These are phyloP conservation scores for Zeus faber DNA, from an alignment of 2,113 vertebrate species.

Conservation along the genomic window DNA sequence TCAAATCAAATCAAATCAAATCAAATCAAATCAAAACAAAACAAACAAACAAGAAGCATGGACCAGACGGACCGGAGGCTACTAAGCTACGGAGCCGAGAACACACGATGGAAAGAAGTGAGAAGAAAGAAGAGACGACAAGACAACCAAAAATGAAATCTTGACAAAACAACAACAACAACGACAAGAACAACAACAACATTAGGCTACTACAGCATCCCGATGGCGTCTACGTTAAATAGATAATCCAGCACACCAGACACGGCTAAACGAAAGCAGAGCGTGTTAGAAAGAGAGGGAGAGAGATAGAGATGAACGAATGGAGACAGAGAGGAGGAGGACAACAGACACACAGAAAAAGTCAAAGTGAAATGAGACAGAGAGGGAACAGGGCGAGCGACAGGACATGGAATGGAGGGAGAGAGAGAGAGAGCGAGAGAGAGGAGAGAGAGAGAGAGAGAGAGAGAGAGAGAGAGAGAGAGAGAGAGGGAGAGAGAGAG, in stretches of 20 bases:
- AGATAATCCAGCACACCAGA: constrained; percentile 72
- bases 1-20: constrained; percentile 51
- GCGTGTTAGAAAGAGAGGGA: constrained; percentile 51
- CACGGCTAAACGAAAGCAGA: constrained; percentile 64
- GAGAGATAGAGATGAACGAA: constrained; percentile 22
- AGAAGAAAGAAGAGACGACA: constrained; percentile 65
- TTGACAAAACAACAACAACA: constrained; percentile 18
- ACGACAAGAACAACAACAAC: constrained; percentile 63
- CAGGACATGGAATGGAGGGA: background rate
- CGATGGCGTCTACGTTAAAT: constrained; percentile 63
- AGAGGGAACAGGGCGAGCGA: constrained; percentile 25
- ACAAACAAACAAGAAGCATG: constrained; percentile 50
- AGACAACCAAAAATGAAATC: constrained; percentile 25
- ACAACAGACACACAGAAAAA: constrained; percentile 44
- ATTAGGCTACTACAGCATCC: constrained; percentile 76
- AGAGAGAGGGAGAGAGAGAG: constrained; percentile 10
- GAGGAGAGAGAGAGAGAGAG: constrained; percentile 27
- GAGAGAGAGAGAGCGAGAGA: constrained; percentile 18
- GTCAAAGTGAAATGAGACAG: constrained; percentile 43
- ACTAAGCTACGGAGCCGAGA: constrained; percentile 63
- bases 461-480: constrained; percentile 8
- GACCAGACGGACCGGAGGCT: constrained; percentile 59
- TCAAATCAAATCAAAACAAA: constrained; percentile 34
- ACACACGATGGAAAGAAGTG: constrained; percentile 26
- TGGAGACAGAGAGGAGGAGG: constrained; percentile 32